Evolutionary conservation across 2,113 vertebrate genomes (phyloP).

Genomic region (Eretmochelys imbricata): DNA sequence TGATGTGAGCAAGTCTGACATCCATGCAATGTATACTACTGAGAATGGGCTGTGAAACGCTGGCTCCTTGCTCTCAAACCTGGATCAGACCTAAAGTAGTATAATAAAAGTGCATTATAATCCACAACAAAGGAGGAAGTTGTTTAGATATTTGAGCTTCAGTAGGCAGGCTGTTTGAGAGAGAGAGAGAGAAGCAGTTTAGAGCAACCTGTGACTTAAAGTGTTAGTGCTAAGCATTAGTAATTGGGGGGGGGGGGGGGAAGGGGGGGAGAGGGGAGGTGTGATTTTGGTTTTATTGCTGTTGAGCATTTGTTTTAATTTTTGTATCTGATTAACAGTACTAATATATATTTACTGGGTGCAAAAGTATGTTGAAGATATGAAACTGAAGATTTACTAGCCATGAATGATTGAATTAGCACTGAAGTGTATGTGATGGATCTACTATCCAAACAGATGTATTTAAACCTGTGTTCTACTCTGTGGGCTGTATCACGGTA

Average conservation of each 20-base stretch:
- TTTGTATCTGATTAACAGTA: background rate
- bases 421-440: background rate
- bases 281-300: fast-evolving
- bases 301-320: background rate
- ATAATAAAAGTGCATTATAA: background rate
- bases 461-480: background rate
- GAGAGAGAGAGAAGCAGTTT: background rate
- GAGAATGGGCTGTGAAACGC: background rate
- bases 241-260: background rate
- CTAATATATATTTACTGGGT: background rate
- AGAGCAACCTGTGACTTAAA: background rate
- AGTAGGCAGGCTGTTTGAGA: background rate
- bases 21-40: constrained; percentile 30
- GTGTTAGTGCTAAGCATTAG: background rate
- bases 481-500: background rate
- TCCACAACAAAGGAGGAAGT: background rate
- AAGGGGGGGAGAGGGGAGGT: background rate
- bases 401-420: background rate
- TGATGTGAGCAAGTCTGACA: constrained; percentile 57
- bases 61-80: background rate
- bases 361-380: background rate
- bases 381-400: background rate
- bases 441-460: no score
- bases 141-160: background rate
- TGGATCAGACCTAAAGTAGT: background rate